Evolutionary conservation across 1,140 invertebrate species (phyloP), one percentile per base, ranked within the genome.

Genomic region (Harlomillsia oculata): DNA sequence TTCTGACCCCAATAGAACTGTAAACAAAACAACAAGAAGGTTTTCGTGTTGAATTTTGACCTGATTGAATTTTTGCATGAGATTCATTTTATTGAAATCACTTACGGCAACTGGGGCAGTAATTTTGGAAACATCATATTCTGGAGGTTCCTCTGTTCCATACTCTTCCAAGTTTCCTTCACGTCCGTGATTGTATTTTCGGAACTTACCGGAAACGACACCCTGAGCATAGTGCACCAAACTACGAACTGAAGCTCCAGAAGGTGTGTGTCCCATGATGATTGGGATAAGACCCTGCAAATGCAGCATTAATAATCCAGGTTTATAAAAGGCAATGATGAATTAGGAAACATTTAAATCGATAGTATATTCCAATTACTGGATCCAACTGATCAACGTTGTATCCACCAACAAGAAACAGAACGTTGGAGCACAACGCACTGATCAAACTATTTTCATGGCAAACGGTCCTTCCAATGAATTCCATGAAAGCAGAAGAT

Each of bases 241-340:
- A 65, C 89, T 89, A 66, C 81, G 80, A 0, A 81, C 78, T 0
- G 89, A 86, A 1, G 87, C 78, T 9, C 89, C 89, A 1, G 87
- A 85, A 4, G 92, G 92, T 4, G 80, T 80, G 69, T 95, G 85
- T 13, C 80, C 78, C 40, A 58, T 26, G 6, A 61, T 41, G n/a
- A 62, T 40, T n/a, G 60, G 60, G 1, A 62, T 21, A 4, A 41
- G 26, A 18, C 39, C 53, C 46, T 50, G 9, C 21, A 36, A 18
- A 39, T 13, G 21, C 3, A 30, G 18, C 14, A 34, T n/a, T n/a
- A 29, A 50, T 8, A 4, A 34, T 14, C 16, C n/a, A 11, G 23
- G 30, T 21, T 6, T 8, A 16, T 32, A 4, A 37, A 37, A 3
- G 21, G 21, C 6, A 36, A 37, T 49, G 6, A 32, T 49, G 3